These are phyloP conservation scores for Galeopsomyia nigrocyanea DNA, from an alignment of 2,888 invertebrate species.

Conservation along the genomic window DNA sequence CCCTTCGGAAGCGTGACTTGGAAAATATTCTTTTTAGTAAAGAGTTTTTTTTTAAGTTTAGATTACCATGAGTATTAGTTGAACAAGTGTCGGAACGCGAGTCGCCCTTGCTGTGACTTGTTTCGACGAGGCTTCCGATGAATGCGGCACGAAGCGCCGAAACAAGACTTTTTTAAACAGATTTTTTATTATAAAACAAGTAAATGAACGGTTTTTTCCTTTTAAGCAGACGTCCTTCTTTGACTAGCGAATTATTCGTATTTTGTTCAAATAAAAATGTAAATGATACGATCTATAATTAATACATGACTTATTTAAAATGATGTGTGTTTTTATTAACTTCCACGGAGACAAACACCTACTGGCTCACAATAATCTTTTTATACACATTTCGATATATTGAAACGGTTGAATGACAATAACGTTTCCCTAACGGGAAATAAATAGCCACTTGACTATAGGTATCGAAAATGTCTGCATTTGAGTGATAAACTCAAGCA, in stretches of 20 bases:
- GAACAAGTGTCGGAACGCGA: conserved; percentile 16
- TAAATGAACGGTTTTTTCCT: conserved; percentile 49
- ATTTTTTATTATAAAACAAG: conserved; percentile 49
- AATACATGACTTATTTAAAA: conserved; percentile 56
- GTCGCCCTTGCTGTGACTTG: conserved; percentile 21
- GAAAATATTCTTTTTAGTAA: conserved; percentile 14
- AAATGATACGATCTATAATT: conserved; percentile 59
- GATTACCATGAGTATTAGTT: conserved; percentile 35
- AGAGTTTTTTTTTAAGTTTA: conserved; percentile 38
- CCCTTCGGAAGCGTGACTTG: conserved; percentile 29
- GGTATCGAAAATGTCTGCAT: too few species aligned
- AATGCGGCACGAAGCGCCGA: conserved; percentile 48
- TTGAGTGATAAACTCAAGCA: too few species aligned
- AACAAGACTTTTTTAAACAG: conserved; percentile 49
- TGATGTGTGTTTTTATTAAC: conserved; percentile 26
- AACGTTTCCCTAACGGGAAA: too few species aligned
- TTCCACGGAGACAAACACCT: too few species aligned
- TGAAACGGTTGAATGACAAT: too few species aligned
- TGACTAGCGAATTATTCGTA: conserved; percentile 51
- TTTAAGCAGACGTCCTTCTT: conserved; percentile 51
- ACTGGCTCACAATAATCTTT: too few species aligned
- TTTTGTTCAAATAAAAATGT: conserved; percentile 54
- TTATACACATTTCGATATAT: too few species aligned
- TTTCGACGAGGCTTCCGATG: conserved; percentile 41
- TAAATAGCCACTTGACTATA: too few species aligned